phyloP scores from a whole-genome alignment of 2,797 vertebrate genomes.

The Echiichthys vipera region DNA sequence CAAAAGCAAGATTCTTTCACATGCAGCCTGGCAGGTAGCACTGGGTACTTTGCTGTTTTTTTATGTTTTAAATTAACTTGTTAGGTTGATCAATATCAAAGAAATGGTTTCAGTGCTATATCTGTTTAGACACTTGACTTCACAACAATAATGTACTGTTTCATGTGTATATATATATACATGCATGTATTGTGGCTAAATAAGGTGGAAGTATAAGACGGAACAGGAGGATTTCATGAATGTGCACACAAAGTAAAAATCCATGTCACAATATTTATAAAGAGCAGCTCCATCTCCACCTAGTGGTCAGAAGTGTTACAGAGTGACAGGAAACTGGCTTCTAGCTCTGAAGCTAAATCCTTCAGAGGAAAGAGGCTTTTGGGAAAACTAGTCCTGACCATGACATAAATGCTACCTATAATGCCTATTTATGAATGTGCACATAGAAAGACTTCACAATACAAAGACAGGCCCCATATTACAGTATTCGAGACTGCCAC shows the following conservation, averaged over 20 bases:
- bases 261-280: conserved; percentile 18
- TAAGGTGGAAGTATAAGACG: not conserved
- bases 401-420: not conserved
- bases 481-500: not conserved
- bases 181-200: conserved; percentile 27
- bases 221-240: not conserved
- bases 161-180: conserved; percentile 21
- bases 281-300: conserved; percentile 69
- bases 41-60: conserved; percentile 18
- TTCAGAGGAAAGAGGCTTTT: not conserved
- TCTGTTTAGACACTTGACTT: conserved; percentile 39
- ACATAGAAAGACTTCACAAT: conserved; percentile 12
- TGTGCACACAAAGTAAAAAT: not conserved
- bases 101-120: conserved; percentile 12
- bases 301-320: conserved; percentile 58
- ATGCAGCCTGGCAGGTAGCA: conserved; percentile 17
- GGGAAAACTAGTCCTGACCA: not conserved
- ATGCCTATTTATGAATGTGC: conserved; percentile 33
- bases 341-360: too few relatives aligned
- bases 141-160: conserved; percentile 46
- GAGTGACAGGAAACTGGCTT: not conserved
- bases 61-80: not conserved
- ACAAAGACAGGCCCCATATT: not conserved
- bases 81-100: conserved; percentile 16
- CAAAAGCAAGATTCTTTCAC: conserved; percentile 14